Evolutionary conservation across 2,888 invertebrate species (phyloP).

Genomic region (Marronus borbonicus): DNA sequence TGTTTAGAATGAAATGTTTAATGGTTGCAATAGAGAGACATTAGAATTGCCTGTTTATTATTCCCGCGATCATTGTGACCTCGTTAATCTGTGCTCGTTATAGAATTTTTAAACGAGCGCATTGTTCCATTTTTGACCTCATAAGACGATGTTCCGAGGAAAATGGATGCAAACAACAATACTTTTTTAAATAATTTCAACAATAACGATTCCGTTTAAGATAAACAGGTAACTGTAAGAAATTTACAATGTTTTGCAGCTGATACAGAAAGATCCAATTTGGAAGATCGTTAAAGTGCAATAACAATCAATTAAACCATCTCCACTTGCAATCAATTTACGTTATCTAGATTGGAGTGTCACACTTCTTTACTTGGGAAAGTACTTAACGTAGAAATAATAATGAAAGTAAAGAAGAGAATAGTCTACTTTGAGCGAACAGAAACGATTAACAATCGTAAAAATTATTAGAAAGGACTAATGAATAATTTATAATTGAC

Average conservation of each 20-base stretch:
- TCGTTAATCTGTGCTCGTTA: constrained; percentile 8
- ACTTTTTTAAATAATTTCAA: no score
- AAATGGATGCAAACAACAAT: neutral
- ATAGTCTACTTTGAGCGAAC: neutral
- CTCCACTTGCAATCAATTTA: no score
- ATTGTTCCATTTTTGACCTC: constrained; percentile 11
- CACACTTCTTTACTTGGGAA: no score
- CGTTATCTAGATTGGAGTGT: no score
- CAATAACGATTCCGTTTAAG: no score
- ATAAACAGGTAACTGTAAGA: no score
- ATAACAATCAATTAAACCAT: no score
- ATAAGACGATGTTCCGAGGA: neutral
- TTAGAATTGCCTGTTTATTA: constrained; percentile 26
- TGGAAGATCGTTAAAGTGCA: no score
- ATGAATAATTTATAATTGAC: constrained; percentile 9
- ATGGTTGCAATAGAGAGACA: neutral
- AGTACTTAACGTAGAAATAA: no score
- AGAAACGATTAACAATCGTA: neutral
- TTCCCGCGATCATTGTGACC: constrained; percentile 6
- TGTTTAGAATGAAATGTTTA: constrained; percentile 19
- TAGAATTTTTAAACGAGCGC: constrained; percentile 10
- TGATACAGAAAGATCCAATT: no score
- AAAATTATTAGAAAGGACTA: neutral
- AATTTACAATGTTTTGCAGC: no score
- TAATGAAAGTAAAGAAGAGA: no score